These are phyloP conservation scores for Gandaritis pyraliata DNA, from an alignment of 2,888 invertebrate genomes.

Conservation along the genomic window DNA sequence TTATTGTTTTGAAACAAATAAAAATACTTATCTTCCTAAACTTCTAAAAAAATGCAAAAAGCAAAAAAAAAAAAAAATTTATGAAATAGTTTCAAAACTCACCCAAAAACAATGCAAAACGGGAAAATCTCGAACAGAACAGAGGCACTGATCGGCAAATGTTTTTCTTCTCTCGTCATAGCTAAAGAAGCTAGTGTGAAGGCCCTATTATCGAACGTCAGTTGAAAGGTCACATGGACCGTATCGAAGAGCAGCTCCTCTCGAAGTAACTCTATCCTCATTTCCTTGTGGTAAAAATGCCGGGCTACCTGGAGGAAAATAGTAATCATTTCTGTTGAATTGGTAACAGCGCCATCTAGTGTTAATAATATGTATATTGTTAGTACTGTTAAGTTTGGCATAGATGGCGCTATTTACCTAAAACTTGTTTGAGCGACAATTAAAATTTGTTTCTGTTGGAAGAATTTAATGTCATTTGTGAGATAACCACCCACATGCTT, in stretches of 20 bases:
- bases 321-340: background rate
- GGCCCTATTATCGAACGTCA: slow-evolving; percentile 97
- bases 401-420: background rate
- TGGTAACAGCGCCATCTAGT: background rate
- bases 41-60: no score
- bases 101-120: slow-evolving; percentile 98
- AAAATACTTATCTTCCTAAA: no score
- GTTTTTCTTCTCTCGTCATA: slow-evolving; percentile 94
- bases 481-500: no score
- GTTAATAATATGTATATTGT: background rate
- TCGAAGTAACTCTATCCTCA: slow-evolving; percentile 94
- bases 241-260: slow-evolving; percentile 95
- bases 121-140: slow-evolving; percentile 98
- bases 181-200: slow-evolving; percentile 93
- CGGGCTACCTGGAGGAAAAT: slow-evolving; percentile 89
- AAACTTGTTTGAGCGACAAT: background rate
- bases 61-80: no score
- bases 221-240: slow-evolving; percentile 96
- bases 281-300: slow-evolving; percentile 97
- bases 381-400: background rate
- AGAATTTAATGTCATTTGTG: no score
- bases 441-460: no score
- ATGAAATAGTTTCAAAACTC: slow-evolving; percentile 56
- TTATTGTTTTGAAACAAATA: no score
- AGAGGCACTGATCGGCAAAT: slow-evolving; percentile 94